Evolutionary conservation across 1,140 invertebrate genomes (phyloP).

Genomic region (Lepidurus packardi): DNA sequence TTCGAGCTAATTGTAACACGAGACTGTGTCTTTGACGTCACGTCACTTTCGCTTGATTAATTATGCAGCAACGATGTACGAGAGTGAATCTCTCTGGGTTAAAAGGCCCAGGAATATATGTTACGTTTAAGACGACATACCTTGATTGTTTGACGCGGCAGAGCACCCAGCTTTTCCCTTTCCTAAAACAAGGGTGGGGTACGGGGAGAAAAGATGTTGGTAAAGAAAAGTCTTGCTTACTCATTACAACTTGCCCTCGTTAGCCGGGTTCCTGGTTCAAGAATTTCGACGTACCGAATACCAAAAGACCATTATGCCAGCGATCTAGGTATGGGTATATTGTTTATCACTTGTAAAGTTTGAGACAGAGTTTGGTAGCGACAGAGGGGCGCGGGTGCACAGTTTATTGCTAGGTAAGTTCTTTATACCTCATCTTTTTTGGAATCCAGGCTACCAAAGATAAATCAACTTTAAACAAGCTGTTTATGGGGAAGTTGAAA

Average conservation of each 20-base stretch:
- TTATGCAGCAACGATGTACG: not conserved
- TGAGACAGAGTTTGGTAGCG: too few species aligned
- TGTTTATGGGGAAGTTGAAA: too few species aligned
- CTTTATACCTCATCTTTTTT: not conserved
- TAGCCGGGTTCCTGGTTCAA: not conserved
- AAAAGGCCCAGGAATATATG: not conserved
- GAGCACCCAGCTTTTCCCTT: not conserved
- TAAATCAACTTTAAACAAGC: not conserved
- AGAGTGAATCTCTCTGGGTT: not conserved
- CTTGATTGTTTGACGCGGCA: not conserved
- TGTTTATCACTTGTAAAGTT: not conserved
- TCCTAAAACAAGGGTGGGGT: not conserved
- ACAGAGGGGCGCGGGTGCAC: too few species aligned
- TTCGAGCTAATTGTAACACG: not conserved
- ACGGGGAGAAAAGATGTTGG: not conserved
- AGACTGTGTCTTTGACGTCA: not conserved
- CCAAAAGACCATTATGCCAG: not conserved
- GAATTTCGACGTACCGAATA: not conserved
- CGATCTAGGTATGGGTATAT: not conserved
- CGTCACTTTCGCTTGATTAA: slow-evolving; percentile 10
- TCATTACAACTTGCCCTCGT: not conserved
- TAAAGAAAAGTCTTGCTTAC: not conserved
- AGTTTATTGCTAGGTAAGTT: too few species aligned
- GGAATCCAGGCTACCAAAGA: not conserved
- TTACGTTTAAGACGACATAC: not conserved